Conservation (phyloP, 2,888 invertebrate species). For the Pantelozetes paolii region DNA sequence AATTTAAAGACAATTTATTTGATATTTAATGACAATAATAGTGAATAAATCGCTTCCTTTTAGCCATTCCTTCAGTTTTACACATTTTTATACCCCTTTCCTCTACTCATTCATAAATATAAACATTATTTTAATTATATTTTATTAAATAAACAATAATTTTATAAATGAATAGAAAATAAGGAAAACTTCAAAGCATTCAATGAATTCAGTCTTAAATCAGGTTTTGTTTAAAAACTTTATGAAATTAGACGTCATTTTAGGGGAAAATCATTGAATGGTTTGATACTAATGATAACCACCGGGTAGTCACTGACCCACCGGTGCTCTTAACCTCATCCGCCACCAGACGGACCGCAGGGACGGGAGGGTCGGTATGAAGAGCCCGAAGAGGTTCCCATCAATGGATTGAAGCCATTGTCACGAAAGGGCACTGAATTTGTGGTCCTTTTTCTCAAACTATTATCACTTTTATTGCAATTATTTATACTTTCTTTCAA, state of each 20-base stretch:
- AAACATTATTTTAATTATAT: too few species aligned
- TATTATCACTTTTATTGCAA: neutral
- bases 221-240: conserved; percentile 22
- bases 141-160: too few species aligned
- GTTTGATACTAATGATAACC: neutral
- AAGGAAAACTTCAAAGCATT: too few species aligned
- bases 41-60: neutral
- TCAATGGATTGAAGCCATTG: conserved; percentile 34
- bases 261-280: neutral
- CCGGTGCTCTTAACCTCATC: conserved; percentile 21
- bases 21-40: neutral
- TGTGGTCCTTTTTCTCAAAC: too few species aligned
- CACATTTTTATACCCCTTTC: too few species aligned
- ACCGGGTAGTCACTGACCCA: neutral
- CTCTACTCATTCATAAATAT: too few species aligned
- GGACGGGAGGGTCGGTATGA: conserved; percentile 26
- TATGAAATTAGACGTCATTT: conserved; percentile 23
- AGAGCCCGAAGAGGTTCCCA: conserved; percentile 4
- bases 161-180: too few species aligned
- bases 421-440: conserved; percentile 1
- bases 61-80: too few species aligned
- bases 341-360: conserved; percentile 39
- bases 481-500: neutral
- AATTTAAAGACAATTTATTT: too few species aligned
- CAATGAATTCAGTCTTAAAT: conserved; percentile 5